A percentile compares a stretch with the other conserved stretches of the same genome.
phyloP scores from a whole-genome alignment of 2,888 invertebrate genomes.

The Sipha maydis region DNA sequence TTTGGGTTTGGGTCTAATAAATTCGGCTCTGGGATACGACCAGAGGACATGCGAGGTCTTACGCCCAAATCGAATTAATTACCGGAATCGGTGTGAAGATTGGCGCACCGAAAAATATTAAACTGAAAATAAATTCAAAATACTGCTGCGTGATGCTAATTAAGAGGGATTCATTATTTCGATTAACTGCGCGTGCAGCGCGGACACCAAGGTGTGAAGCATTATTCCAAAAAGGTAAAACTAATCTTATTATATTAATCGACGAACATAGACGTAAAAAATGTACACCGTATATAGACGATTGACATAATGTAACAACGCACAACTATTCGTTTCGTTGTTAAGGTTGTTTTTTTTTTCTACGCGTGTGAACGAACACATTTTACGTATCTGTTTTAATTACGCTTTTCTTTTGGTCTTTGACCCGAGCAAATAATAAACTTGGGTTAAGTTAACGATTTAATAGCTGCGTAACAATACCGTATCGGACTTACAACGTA shows the following conservation, averaged over 20 bases:
- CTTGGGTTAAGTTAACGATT: background rate
- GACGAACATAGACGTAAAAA: no score
- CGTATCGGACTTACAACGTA: background rate
- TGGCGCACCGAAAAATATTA: background rate
- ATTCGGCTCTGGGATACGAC: background rate
- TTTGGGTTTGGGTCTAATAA: background rate
- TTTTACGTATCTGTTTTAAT: background rate
- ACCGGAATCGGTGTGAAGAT: background rate
- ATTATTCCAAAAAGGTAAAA: no score
- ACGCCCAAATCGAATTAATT: background rate
- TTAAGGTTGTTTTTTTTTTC: background rate
- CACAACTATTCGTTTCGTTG: background rate
- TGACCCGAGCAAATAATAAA: background rate
- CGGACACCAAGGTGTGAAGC: background rate
- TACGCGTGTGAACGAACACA: background rate
- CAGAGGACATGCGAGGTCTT: background rate
- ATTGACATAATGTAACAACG: background rate
- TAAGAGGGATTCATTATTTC: background rate
- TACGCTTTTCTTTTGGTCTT: background rate
- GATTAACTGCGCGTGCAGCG: background rate
- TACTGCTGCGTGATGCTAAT: background rate
- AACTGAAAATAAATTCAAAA: background rate
- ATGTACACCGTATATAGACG: no score
- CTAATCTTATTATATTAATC: no score
- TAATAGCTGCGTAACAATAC: background rate